Conservation (phyloP, 2,113 vertebrate species). For the Alouatta palliata region DNA sequence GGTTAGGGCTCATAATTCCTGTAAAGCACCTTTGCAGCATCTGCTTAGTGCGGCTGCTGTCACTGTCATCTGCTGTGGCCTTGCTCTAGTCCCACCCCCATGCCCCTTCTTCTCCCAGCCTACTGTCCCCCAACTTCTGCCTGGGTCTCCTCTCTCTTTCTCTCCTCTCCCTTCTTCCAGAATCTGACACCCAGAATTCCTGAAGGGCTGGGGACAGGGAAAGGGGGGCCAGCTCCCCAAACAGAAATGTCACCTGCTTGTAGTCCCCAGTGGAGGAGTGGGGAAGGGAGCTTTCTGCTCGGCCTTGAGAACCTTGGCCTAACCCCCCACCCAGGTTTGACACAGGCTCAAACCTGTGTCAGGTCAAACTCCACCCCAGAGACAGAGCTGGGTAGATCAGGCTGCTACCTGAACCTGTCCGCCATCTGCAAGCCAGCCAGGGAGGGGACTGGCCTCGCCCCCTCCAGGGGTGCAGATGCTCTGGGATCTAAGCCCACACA, state of each 20-base stretch:
- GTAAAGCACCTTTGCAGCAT: rapidly evolving
- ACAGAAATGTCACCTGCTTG: neutral
- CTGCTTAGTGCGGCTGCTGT: neutral
- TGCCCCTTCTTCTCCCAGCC: too few species aligned
- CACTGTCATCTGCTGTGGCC: neutral
- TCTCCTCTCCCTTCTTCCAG: neutral
- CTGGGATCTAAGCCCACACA: neutral
- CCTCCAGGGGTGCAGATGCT: neutral
- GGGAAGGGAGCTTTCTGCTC: neutral
- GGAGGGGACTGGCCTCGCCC: neutral
- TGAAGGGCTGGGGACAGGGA: neutral
- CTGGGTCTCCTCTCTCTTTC: neutral
- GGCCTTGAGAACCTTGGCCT: neutral
- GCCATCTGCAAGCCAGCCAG: neutral
- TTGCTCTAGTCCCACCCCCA: neutral
- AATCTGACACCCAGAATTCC: neutral
- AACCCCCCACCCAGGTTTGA: rapidly evolving
- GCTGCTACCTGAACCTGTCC: neutral
- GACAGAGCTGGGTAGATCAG: neutral
- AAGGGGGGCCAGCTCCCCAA: neutral
- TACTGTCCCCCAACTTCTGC: neutral
- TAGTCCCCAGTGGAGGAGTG: neutral
- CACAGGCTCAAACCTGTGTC: too few species aligned
- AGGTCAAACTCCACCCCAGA: neutral
- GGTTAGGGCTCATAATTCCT: neutral